Percentiles rank a stretch among this genome's conserved stretches.
Evolutionary conservation across 2,113 vertebrate genomes (phyloP).

Genomic region (Atrichornis clamosus): DNA sequence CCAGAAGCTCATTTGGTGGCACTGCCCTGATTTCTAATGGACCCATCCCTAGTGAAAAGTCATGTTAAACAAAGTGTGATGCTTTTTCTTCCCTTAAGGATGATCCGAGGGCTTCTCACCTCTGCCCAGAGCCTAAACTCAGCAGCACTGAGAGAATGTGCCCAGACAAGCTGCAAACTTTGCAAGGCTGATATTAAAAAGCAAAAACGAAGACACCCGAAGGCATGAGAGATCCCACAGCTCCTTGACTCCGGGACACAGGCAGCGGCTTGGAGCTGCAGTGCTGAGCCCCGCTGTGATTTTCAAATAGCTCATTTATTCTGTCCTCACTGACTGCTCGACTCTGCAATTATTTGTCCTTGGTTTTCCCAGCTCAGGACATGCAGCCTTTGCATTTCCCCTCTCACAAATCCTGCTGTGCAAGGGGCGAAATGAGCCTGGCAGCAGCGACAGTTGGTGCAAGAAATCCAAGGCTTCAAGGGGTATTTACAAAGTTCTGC

Average conservation of each 20-base stretch:
- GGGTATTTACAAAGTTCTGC: not conserved
- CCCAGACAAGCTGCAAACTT: not conserved
- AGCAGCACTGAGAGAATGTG: not conserved
- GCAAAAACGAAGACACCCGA: not conserved
- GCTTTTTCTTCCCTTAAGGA: not conserved
- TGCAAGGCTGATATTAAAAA: not conserved
- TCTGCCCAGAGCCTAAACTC: not conserved
- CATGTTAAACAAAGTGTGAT: not conserved
- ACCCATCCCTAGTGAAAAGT: not conserved
- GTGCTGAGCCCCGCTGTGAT: not conserved
- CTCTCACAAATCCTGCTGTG: not conserved
- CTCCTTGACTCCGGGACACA: not conserved
- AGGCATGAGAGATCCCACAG: not conserved
- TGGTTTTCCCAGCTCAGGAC: not conserved
- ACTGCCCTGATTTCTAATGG: not conserved
- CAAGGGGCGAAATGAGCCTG: not conserved
- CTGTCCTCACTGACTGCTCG: not conserved
- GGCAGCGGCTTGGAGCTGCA: not conserved
- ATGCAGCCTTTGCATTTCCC: not conserved
- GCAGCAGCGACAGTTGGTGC: not conserved
- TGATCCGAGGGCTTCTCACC: not conserved
- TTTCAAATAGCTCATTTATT: conserved; percentile 21
- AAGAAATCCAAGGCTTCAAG: not conserved
- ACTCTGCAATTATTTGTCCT: not conserved
- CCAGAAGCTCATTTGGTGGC: not conserved